Evolutionary conservation across 1,140 invertebrate species (phyloP), one percentile per base, ranked within the genome.

Genomic region (Pseudachorutes palmiensis): DNA sequence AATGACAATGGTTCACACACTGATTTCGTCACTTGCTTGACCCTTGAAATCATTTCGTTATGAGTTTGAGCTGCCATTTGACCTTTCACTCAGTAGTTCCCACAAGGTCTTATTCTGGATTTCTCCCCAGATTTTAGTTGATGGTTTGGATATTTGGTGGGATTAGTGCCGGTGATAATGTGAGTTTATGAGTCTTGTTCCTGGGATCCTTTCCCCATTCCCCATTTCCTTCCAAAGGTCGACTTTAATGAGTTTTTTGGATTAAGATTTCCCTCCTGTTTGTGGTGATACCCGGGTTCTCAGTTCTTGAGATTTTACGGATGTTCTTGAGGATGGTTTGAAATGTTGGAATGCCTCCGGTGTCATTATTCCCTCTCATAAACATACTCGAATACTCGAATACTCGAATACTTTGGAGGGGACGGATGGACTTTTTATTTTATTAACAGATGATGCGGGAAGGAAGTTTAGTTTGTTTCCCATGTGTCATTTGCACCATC

Each of bases 61-160:
- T n/a, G n/a, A n/a, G n/a, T n/a, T 55, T 55, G 9, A 55, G 9
- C 51, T 55, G 9, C 51, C 9, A 55, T 9, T 24, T 14, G 51
- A 55, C 51, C 51, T 55, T 55, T 55, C 51, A 55, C 51, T 55
- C 51, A n/a, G n/a, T n/a, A n/a, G n/a, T n/a, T n/a, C n/a, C n/a
- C n/a, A n/a, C n/a, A n/a, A n/a, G n/a, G n/a, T n/a, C n/a, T n/a
- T n/a, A n/a, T n/a, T n/a, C n/a, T n/a, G n/a, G n/a, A n/a, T n/a
- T n/a, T n/a, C n/a, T n/a, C n/a, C n/a, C n/a, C 36, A 45, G 36
- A 45, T 45, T 45, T 45, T 19, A 45, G 36, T 45, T 9, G 36
- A 45, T 12, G 36, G 19, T 12, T 12, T 12, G 9, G 9, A 45
- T 19, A 45, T 9, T 45, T 45, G 36, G 51, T 5, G 51, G 5